Percentiles rank a stretch among this genome's conserved stretches.
These are phyloP conservation scores for Epinotia ramella DNA, from an alignment of 2,888 invertebrate species.

Conservation along the genomic window DNA sequence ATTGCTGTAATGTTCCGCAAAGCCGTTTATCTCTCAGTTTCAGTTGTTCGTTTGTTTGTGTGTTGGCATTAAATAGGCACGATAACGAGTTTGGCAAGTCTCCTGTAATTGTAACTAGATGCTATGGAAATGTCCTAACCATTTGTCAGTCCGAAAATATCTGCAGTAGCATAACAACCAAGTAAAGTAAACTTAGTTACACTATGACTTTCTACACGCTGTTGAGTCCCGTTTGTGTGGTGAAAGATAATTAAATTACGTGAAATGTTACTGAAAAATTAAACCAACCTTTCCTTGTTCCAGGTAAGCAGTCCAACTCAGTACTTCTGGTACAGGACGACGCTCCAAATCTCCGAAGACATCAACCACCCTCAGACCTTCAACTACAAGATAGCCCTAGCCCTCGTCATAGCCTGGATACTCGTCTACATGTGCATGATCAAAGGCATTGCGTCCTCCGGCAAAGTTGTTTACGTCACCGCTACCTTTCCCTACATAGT, in stretches of 20 bases:
- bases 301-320: slow-evolving; percentile 96
- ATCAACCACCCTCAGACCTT: slow-evolving; percentile 94
- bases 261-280: slow-evolving; percentile 12
- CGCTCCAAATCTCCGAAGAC: slow-evolving; percentile 95
- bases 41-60: slow-evolving; percentile 8
- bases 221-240: too few species aligned
- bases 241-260: too few species aligned
- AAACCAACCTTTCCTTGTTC: slow-evolving; percentile 59
- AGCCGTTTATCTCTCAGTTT: slow-evolving; percentile 17
- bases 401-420: slow-evolving; percentile 95
- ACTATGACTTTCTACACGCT: too few species aligned
- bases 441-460: slow-evolving; percentile 98
- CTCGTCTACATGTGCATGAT: slow-evolving; percentile 98
- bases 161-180: not conserved
- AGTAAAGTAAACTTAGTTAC: not conserved
- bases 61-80: not conserved
- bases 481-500: slow-evolving; percentile 99
- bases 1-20: not conserved
- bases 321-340: slow-evolving; percentile 98
- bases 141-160: not conserved
- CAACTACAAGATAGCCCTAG: slow-evolving; percentile 96
- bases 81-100: not conserved
- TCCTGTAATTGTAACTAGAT: not conserved
- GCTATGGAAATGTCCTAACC: not conserved
- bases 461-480: slow-evolving; percentile 98